Percentiles rank a stretch among this genome's conserved stretches.
These are phyloP conservation scores for Ceratina japonica DNA, from an alignment of 1,140 invertebrate species.

Conservation along the genomic window DNA sequence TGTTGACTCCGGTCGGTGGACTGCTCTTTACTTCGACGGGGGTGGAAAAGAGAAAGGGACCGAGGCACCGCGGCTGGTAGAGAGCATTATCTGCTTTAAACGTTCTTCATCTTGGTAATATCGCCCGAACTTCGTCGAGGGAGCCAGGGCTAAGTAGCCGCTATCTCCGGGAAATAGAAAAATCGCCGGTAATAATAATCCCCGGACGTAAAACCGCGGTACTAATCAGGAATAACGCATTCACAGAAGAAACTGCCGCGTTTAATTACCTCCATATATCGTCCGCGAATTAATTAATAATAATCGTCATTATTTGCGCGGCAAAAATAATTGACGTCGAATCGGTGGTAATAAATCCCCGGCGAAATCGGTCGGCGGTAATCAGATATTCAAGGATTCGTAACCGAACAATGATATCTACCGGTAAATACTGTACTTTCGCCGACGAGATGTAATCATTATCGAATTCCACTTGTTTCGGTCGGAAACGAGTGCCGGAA, in stretches of 20 bases:
- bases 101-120: slow-evolving; percentile 12
- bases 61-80: not conserved
- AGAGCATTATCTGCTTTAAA: slow-evolving; percentile 14
- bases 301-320: too few relatives aligned
- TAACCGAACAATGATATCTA: too few relatives aligned
- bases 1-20: not conserved
- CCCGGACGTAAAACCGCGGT: not conserved
- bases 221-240: not conserved
- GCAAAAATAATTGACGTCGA: not conserved
- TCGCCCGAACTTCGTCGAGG: not conserved
- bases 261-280: not conserved
- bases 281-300: not conserved
- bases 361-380: not conserved
- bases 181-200: slow-evolving; percentile 6
- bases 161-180: slow-evolving; percentile 6
- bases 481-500: too few relatives aligned
- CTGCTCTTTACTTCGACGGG: not conserved
- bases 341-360: not conserved
- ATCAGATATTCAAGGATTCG: too few relatives aligned
- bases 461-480: too few relatives aligned
- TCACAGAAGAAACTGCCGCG: not conserved
- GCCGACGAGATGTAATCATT: too few relatives aligned
- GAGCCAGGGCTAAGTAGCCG: not conserved
- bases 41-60: not conserved
- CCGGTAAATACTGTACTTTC: too few relatives aligned